A percentile compares a stretch with the other conserved stretches of the same genome.
Conservation (phyloP, 1,140 invertebrate species). For the Eupristina koningsbergeri region DNA sequence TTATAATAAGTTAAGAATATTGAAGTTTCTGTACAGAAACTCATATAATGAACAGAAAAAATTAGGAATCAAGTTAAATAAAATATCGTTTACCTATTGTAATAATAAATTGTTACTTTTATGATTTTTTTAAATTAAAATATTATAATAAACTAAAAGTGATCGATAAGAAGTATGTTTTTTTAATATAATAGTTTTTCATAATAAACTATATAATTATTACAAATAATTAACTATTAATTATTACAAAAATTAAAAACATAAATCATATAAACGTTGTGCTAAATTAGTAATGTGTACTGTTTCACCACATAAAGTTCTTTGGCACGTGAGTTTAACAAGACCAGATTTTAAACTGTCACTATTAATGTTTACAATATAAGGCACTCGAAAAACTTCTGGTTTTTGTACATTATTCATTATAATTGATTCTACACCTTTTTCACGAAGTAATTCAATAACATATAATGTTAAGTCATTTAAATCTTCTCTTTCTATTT, state of each 20-base stretch:
- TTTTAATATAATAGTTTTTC: constrained; percentile 1
- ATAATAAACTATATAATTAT: background rate
- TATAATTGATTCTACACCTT: constrained; percentile 66
- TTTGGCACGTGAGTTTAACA: constrained; percentile 79
- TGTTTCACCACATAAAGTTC: constrained; percentile 78
- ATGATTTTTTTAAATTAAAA: constrained; percentile 59
- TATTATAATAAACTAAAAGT: constrained; percentile 51
- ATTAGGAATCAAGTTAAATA: constrained; percentile 44
- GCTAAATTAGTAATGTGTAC: constrained; percentile 73
- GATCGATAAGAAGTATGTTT: constrained; percentile 26
- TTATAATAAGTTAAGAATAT: constrained; percentile 28
- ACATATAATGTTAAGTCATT: constrained; percentile 67
- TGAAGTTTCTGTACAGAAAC: constrained; percentile 31
- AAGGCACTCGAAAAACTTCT: constrained; percentile 77
- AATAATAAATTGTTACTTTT: constrained; percentile 57
- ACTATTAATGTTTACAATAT: constrained; percentile 78
- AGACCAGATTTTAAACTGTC: constrained; percentile 82
- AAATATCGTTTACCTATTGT: constrained; percentile 52
- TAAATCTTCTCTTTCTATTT: constrained; percentile 60
- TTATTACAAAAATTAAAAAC: constrained; percentile 16
- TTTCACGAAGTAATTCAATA: constrained; percentile 65
- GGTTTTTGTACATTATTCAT: constrained; percentile 53
- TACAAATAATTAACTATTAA: background rate
- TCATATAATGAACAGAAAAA: constrained; percentile 35
- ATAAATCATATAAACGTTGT: constrained; percentile 63